Percentiles rank a stretch among this genome's conserved stretches.
These are phyloP conservation scores for Semnornis frantzii DNA, from an alignment of 2,113 vertebrate species.

Conservation along the genomic window DNA sequence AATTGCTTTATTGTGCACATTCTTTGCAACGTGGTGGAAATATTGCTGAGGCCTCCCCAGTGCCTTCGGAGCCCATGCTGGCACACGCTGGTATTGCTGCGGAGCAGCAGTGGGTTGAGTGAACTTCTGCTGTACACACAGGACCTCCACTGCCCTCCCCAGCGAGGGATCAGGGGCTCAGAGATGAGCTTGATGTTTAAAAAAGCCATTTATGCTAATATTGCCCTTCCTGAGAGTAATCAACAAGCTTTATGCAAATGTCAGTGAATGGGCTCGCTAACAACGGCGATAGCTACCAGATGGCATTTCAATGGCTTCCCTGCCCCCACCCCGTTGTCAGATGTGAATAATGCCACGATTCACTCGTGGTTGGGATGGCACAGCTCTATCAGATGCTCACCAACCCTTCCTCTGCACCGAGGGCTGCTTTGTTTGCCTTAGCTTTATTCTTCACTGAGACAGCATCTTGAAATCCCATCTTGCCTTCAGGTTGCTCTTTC, in stretches of 20 bases:
- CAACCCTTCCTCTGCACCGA: background rate
- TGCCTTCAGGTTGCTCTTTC: conserved; percentile 17
- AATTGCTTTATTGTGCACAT: background rate
- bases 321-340: background rate
- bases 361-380: conserved; percentile 34
- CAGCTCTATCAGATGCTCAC: background rate
- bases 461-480: background rate
- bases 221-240: conserved; percentile 62
- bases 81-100: background rate
- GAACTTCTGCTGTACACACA: background rate
- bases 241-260: conserved; percentile 58
- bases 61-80: background rate
- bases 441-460: background rate
- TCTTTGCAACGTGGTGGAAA: background rate
- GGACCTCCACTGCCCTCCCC: background rate
- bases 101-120: background rate
- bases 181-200: conserved; percentile 24
- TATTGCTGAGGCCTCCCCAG: background rate
- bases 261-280: conserved; percentile 54
- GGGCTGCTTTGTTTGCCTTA: conserved; percentile 1
- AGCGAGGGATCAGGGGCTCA: background rate
- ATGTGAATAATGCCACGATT: conserved; percentile 51
- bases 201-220: conserved; percentile 62
- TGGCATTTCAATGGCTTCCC: conserved; percentile 59
- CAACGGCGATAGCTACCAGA: conserved; percentile 63